Evolutionary conservation across 2,888 invertebrate species (phyloP).

Genomic region (Megastigmus dorsalis): DNA sequence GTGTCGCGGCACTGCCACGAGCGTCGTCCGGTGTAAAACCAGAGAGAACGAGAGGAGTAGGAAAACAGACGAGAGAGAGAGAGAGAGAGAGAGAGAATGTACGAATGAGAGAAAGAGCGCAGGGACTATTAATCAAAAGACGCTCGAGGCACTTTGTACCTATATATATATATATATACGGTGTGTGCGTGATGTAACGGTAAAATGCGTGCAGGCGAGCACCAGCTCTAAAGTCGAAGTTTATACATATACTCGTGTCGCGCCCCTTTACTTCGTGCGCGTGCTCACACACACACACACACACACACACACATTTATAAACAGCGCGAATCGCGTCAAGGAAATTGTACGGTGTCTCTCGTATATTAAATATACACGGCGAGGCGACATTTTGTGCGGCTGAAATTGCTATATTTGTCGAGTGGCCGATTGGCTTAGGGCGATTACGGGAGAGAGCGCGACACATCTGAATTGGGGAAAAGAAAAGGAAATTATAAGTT

Average conservation of each 20-base stretch:
- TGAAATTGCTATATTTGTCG: no score
- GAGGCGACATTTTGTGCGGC: no score
- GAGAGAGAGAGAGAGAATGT: slow-evolving; percentile 51
- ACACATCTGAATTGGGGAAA: no score
- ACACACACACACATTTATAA: slow-evolving; percentile 18
- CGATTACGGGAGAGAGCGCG: no score
- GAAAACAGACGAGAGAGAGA: slow-evolving; percentile 44
- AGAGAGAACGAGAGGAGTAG: neutral
- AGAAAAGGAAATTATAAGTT: no score
- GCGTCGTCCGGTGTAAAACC: slow-evolving; percentile 58
- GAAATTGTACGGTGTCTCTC: no score
- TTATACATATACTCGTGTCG: neutral
- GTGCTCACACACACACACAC: neutral
- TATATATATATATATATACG: neutral
- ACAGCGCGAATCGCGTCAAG: neutral
- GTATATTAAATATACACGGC: no score
- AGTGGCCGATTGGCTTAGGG: no score
- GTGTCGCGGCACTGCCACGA: no score
- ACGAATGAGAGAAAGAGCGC: slow-evolving; percentile 53
- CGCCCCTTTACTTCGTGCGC: slow-evolving; percentile 17
- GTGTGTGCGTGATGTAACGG: slow-evolving; percentile 66
- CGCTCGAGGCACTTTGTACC: slow-evolving; percentile 57
- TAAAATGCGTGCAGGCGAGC: slow-evolving; percentile 60
- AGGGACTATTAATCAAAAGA: slow-evolving; percentile 71
- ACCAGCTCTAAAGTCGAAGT: neutral